phyloP scores from a whole-genome alignment of 2,888 invertebrate genomes.

The Cephalotes varians region DNA sequence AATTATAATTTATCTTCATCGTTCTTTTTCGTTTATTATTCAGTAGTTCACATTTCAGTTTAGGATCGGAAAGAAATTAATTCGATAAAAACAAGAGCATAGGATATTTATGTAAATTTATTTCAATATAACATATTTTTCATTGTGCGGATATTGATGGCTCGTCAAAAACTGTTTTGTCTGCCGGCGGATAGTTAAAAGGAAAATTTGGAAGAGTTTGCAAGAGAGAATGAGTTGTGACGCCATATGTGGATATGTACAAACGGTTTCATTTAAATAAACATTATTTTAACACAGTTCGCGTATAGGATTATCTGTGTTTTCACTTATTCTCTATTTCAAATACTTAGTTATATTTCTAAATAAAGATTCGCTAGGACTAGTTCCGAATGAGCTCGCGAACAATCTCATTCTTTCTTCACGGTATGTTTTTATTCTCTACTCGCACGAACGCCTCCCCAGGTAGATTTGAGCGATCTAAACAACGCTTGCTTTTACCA shows the following conservation, averaged over 20 bases:
- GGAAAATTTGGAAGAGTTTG: conserved; percentile 44
- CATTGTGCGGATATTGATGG: conserved; percentile 41
- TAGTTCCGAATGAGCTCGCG: conserved; percentile 65
- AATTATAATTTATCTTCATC: neutral
- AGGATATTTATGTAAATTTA: conserved; percentile 47
- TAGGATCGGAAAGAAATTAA: conserved; percentile 21
- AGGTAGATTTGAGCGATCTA: conserved; percentile 27
- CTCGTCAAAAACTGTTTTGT: conserved; percentile 27
- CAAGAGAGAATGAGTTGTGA: conserved; percentile 16
- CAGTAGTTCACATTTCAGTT: no score
- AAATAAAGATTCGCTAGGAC: conserved; percentile 72
- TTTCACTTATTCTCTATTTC: conserved; percentile 52
- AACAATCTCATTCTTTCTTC: conserved; percentile 28
- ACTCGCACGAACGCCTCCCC: conserved; percentile 19
- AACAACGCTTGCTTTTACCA: conserved; percentile 13
- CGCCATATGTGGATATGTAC: conserved; percentile 75
- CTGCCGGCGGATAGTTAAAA: conserved; percentile 64
- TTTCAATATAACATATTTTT: conserved; percentile 43
- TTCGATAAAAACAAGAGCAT: neutral
- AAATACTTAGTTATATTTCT: conserved; percentile 54
- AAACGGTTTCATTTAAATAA: conserved; percentile 81
- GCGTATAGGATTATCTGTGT: conserved; percentile 56
- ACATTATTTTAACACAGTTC: conserved; percentile 74
- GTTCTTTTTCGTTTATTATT: neutral
- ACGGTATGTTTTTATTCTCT: conserved; percentile 19